Conservation (phyloP, 2,797 vertebrate species). For the Falco columbarius region DNA sequence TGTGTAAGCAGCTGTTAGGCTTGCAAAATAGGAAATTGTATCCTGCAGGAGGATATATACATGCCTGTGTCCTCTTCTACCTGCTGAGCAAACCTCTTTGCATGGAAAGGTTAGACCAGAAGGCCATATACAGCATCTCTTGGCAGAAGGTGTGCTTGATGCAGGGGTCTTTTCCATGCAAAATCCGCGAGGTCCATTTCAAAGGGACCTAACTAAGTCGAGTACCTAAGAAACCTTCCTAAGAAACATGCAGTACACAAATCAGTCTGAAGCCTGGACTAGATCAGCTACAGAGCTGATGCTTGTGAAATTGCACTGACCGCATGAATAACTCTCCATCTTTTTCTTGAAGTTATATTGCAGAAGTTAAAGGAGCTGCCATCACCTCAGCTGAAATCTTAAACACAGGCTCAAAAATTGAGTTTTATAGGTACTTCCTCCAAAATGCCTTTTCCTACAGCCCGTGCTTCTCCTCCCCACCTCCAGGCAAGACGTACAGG, state of each 20-base stretch:
- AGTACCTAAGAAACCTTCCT: not conserved
- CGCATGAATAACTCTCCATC: too few species aligned
- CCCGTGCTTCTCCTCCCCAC: rapidly evolving
- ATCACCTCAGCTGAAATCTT: not conserved
- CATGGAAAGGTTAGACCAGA: not conserved
- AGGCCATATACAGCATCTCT: not conserved
- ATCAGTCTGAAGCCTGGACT: not conserved
- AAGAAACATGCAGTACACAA: not conserved
- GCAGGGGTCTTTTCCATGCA: not conserved
- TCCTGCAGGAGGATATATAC: not conserved
- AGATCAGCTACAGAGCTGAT: not conserved
- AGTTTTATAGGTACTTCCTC: not conserved
- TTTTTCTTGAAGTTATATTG: too few species aligned
- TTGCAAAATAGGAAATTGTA: not conserved
- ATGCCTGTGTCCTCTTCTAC: not conserved
- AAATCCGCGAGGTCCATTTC: not conserved
- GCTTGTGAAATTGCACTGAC: not conserved
- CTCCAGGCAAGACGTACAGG: not conserved
- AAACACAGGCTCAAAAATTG: not conserved
- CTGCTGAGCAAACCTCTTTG: not conserved
- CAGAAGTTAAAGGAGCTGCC: not conserved
- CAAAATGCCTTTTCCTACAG: not conserved
- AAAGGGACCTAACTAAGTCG: not conserved
- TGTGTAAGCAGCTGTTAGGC: not conserved
- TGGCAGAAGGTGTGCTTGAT: not conserved